These are phyloP conservation scores for Chloroceryle inda DNA, from an alignment of 2,797 vertebrate genomes.

Conservation along the genomic window DNA sequence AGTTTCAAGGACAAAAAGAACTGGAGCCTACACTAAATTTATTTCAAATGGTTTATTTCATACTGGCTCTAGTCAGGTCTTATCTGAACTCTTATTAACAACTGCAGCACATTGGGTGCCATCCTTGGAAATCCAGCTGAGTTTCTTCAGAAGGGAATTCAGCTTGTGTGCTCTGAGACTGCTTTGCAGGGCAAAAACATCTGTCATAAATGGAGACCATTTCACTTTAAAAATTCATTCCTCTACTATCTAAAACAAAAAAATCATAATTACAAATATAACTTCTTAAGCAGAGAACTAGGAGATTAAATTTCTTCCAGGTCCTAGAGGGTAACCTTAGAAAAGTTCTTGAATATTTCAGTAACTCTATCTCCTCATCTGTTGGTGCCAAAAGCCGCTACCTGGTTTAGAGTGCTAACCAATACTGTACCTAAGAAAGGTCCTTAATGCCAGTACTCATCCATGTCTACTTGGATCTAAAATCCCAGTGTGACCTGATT, in stretches of 20 bases:
- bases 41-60: background rate
- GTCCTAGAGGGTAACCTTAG: background rate
- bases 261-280: background rate
- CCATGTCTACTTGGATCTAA: background rate
- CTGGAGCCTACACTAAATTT: background rate
- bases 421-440: background rate
- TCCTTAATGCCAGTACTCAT: background rate
- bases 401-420: background rate
- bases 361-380: background rate
- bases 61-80: background rate
- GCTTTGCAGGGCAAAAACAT: background rate
- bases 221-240: background rate
- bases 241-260: background rate
- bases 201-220: accelerated
- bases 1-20: background rate
- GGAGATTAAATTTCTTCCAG: background rate
- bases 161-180: background rate
- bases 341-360: background rate
- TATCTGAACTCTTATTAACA: background rate
- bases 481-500: background rate
- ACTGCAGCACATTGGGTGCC: background rate
- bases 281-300: background rate
- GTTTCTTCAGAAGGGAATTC: background rate
- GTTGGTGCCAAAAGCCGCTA: background rate
- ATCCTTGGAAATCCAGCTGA: background rate